Conservation (phyloP, 2,888 invertebrate genomes). For the Cheilosia vulpina region DNA sequence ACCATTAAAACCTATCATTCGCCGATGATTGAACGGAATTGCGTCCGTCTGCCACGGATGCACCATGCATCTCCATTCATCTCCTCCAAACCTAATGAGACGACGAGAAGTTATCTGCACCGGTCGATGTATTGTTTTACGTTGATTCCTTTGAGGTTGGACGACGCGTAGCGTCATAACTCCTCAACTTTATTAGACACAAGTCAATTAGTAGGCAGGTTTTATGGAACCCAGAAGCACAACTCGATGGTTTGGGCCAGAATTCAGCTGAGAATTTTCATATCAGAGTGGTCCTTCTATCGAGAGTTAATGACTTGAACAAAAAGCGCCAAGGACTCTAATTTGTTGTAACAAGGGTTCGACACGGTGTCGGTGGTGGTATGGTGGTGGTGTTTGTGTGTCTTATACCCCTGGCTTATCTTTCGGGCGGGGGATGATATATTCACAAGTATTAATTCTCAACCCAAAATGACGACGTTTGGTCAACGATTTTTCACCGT, state of each 20-base stretch:
- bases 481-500: constrained; percentile 72
- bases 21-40: constrained; percentile 73
- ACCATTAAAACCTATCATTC: constrained; percentile 74
- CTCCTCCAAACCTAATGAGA: constrained; percentile 72
- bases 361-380: constrained; percentile 7
- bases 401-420: constrained; percentile 50
- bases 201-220: constrained; percentile 74
- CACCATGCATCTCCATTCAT: constrained; percentile 60
- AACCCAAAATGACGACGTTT: constrained; percentile 54
- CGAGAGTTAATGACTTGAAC: constrained; percentile 70
- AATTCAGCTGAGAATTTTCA: constrained; percentile 38
- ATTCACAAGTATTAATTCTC: constrained; percentile 67
- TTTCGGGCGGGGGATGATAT: constrained; percentile 60
- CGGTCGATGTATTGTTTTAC: constrained; percentile 39
- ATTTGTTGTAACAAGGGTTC: constrained; percentile 45
- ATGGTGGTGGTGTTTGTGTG: not conserved
- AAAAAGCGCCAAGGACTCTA: constrained; percentile 39
- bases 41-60: constrained; percentile 60
- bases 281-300: constrained; percentile 39
- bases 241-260: constrained; percentile 29
- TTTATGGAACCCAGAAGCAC: constrained; percentile 43
- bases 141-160: constrained; percentile 40
- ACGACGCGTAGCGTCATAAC: constrained; percentile 58
- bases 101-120: constrained; percentile 42
- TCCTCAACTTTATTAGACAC: constrained; percentile 70